Evolutionary conservation across 1,140 invertebrate species (phyloP).

Genomic region (Caenorhabditis tropicalis): DNA sequence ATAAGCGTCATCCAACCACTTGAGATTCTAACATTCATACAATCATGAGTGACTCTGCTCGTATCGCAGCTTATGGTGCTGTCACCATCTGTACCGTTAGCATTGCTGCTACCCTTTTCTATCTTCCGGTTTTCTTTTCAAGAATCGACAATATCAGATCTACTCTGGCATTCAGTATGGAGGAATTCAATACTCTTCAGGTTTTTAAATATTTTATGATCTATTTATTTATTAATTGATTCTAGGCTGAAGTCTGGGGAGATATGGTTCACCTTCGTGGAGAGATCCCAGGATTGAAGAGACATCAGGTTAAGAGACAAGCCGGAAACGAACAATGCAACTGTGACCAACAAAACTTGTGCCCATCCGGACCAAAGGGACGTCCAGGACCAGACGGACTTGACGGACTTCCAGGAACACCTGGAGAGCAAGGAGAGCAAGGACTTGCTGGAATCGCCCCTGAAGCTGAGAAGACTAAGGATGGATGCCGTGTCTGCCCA

Average conservation of each 20-base stretch:
- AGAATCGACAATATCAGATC: constrained; percentile 37
- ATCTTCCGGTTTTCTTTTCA: constrained; percentile 34
- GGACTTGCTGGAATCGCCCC: constrained; percentile 39
- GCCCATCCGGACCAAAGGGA: constrained; percentile 45
- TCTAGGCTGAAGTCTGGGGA: constrained; percentile 47
- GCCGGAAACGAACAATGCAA: constrained; percentile 44
- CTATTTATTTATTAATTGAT: neutral
- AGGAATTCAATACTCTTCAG: constrained; percentile 47
- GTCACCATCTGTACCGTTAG: constrained; percentile 46
- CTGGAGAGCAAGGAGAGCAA: constrained; percentile 47
- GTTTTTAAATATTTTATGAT: constrained; percentile 12
- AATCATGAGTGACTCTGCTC: constrained; percentile 32
- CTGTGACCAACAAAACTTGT: constrained; percentile 38
- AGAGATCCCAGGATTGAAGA: constrained; percentile 1
- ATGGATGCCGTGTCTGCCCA: constrained; percentile 50
- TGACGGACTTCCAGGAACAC: constrained; percentile 41
- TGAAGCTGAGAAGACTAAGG: neutral
- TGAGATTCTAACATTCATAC: constrained; percentile 21
- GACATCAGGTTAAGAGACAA: constrained; percentile 33
- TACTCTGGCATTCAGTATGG: constrained; percentile 39
- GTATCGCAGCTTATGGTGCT: constrained; percentile 46
- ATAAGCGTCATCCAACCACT: neutral
- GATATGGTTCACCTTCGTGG: constrained; percentile 29
- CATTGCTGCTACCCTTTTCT: constrained; percentile 46
- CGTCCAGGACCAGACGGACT: constrained; percentile 39